Conservation (phyloP, 2,797 vertebrate species). For the Odontamblyopus rebecca region DNA sequence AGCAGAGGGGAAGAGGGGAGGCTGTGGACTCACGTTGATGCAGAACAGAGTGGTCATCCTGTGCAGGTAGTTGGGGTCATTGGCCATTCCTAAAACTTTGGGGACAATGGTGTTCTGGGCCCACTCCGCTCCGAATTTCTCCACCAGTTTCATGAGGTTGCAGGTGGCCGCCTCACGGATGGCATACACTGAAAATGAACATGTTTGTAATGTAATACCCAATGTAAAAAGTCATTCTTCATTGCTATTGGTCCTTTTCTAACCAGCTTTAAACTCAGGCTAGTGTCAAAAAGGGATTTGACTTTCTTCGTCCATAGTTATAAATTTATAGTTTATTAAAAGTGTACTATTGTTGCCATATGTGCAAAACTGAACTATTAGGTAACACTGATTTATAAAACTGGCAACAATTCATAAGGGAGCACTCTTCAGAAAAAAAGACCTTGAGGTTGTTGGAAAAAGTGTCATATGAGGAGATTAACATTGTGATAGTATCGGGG, state of each 20-base stretch:
- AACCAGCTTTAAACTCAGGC: neutral
- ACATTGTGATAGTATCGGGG: neutral
- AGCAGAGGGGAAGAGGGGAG: neutral
- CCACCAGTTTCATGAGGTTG: constrained; percentile 90
- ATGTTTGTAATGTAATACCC: neutral
- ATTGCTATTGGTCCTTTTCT: neutral
- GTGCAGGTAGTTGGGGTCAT: constrained; percentile 91
- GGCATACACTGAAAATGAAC: constrained; percentile 80
- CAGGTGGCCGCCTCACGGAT: constrained; percentile 90
- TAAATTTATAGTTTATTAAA: no score
- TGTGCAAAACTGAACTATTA: no score
- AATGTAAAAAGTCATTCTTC: neutral
- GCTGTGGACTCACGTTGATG: constrained; percentile 83
- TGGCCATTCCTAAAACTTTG: constrained; percentile 90
- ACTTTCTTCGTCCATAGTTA: no score
- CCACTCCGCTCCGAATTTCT: constrained; percentile 92
- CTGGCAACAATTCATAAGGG: neutral
- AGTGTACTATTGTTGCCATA: no score
- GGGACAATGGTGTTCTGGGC: constrained; percentile 91
- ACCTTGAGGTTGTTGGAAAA: neutral
- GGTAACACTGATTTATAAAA: neutral
- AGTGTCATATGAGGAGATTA: neutral
- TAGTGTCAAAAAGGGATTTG: neutral
- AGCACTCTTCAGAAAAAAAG: neutral
- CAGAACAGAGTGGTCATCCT: constrained; percentile 95